A percentile compares a stretch with the other conserved stretches of the same genome.
These are phyloP conservation scores for Stegastes partitus DNA, from an alignment of 2,113 vertebrate species.

Conservation along the genomic window DNA sequence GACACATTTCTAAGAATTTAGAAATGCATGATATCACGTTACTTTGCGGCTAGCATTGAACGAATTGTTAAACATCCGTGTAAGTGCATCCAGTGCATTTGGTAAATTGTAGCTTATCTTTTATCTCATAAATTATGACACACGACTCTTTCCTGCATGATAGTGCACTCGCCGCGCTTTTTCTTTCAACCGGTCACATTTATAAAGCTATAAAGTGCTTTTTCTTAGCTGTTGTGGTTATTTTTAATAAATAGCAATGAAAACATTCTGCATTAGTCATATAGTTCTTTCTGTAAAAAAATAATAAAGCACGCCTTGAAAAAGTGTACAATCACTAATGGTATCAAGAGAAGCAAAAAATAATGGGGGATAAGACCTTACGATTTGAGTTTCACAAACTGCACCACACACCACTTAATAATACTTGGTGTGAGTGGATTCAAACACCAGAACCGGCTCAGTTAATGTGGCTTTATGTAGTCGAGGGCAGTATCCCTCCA, in stretches of 20 bases:
- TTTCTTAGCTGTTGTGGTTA: neutral
- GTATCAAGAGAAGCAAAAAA: neutral
- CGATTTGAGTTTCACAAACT: conserved; percentile 11
- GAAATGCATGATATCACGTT: neutral
- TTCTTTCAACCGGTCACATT: too few species aligned
- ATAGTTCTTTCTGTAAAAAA: neutral
- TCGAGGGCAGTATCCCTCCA: conserved; percentile 14
- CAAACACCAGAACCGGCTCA: conserved; percentile 14
- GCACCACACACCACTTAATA: neutral
- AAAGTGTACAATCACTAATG: conserved; percentile 1
- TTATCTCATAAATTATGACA: too few species aligned
- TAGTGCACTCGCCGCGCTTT: too few species aligned
- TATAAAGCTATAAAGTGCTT: neutral
- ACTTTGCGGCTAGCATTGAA: neutral
- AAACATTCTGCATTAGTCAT: neutral
- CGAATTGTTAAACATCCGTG: neutral
- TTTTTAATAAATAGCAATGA: neutral
- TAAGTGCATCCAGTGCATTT: too few species aligned
- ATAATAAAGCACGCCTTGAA: neutral
- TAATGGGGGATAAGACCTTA: neutral
- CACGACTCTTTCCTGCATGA: too few species aligned
- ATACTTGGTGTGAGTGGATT: conserved; percentile 18
- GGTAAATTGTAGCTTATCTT: too few species aligned
- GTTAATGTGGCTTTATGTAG: conserved; percentile 35
- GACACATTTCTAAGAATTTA: neutral